Percentiles rank a stretch among this genome's conserved stretches.
Conservation (phyloP, 2,888 invertebrate species). For the Mimachlamys varia region DNA sequence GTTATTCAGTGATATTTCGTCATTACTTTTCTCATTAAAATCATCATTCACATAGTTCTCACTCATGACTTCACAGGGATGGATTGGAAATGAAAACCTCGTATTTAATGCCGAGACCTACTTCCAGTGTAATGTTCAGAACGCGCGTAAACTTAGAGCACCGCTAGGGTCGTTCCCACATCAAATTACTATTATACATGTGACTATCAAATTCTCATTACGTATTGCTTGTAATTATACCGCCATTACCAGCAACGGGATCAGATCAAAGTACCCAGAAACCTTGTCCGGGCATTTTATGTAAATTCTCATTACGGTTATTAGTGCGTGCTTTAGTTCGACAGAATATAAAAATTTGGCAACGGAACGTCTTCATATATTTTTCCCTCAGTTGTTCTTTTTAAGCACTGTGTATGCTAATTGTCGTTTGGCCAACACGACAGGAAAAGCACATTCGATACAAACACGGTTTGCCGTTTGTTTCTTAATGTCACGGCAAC, state of each 20-base stretch:
- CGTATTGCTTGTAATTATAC: neutral
- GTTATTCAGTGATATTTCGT: neutral
- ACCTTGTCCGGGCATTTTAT: neutral
- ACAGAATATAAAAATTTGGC: neutral
- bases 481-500: neutral
- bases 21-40: neutral
- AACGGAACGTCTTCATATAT: neutral
- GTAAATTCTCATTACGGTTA: neutral
- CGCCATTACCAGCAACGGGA: neutral
- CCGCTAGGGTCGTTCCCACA: neutral
- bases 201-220: slow-evolving; percentile 4
- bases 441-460: neutral
- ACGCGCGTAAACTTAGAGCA: neutral
- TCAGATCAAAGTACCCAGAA: neutral
- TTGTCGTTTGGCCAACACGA: neutral
- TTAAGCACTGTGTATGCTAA: neutral
- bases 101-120: neutral
- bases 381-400: neutral
- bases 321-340: neutral
- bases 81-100: neutral
- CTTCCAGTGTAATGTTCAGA: neutral
- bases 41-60: neutral
- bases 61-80: neutral
- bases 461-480: neutral
- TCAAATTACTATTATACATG: neutral